Percentiles rank a stretch among this genome's conserved stretches.
phyloP scores from a whole-genome alignment of 2,113 vertebrate genomes.

The human (Homo sapiens) region DNA sequence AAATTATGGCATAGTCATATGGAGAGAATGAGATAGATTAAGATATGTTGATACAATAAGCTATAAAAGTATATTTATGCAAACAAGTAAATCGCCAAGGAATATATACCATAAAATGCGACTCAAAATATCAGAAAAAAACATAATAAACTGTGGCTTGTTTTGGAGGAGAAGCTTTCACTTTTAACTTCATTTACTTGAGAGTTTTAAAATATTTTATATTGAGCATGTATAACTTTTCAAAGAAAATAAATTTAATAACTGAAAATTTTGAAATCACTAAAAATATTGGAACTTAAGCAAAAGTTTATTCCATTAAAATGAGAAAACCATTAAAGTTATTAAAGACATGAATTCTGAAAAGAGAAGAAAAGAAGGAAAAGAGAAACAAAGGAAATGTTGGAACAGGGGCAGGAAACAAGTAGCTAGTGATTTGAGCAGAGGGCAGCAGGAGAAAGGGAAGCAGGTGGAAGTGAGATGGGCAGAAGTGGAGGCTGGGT shows the following conservation, averaged over 20 bases:
- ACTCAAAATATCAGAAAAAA: constrained; percentile 2
- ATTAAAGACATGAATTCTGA: background rate
- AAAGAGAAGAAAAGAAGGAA: background rate
- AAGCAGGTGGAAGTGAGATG: fast-evolving
- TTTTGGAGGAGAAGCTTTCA: background rate
- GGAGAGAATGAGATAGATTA: background rate
- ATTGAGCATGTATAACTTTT: background rate
- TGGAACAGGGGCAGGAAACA: background rate
- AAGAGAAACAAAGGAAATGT: background rate
- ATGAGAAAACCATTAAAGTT: background rate
- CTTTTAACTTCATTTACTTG: background rate
- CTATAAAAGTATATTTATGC: background rate
- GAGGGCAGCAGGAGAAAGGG: background rate
- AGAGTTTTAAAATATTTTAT: constrained; percentile 8
- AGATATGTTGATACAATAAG: background rate
- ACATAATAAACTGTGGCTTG: background rate
- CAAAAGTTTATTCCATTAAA: background rate
- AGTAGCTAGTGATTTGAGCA: background rate
- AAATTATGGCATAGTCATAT: background rate
- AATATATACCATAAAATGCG: background rate
- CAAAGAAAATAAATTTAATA: constrained; percentile 12
- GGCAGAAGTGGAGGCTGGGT: too few relatives aligned
- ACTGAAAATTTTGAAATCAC: background rate
- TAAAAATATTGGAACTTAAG: background rate
- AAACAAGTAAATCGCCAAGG: background rate